Evolutionary conservation across 2,113 vertebrate genomes (phyloP), one percentile per base, ranked within the genome.

Genomic region (Hirundichthys speculiger): DNA sequence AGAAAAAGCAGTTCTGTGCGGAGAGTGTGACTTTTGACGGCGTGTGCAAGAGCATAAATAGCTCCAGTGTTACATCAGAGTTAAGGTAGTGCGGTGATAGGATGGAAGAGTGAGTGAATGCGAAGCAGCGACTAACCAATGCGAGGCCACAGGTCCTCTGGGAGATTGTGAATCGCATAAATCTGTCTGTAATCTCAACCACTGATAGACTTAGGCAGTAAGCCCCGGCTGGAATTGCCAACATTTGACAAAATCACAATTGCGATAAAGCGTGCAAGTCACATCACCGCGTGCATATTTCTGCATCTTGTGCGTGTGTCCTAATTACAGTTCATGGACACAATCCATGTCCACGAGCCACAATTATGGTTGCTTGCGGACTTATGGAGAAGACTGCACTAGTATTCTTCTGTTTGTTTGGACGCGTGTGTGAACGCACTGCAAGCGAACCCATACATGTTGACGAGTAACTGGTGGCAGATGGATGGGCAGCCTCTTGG

Each of bases 141-240:
- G 84, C 42, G 50, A 83, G 83, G 84, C 86, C 88, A 60, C 85
- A 49, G 75, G 79, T 90, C 90, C 74, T 83, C 3, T 10, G 80
- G 74, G 90, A 88, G 63, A 73, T 4, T 61, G 86, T 52, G 85
- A 88, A 87, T 89, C 90, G 88, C 84, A 89, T 84, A 89, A 91
- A 91, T 91, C 88, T 90, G 88, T 86, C 86, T 78, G 85, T 91
- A 91, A 91, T 91, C 90, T 90, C 86, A 86, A 86, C 85, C 79
- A 86, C 88, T 89, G 88, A 91, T 90, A 88, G 88, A 90, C 66
- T 89, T 89, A 90, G 77, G 79, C 83, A 40, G 40, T 89, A 89
- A 91, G 80, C 88, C 73, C 56, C 30, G 41, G 66, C 76, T 85
- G 77, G 80, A 88, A 88, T 88, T 86, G 87, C 85, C 87, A 86